Evolutionary conservation across 30 jellyfish, hydroid and myxozoan genomes (phyloP).

Genomic region (Hydractinia symbiolongicarpus): DNA sequence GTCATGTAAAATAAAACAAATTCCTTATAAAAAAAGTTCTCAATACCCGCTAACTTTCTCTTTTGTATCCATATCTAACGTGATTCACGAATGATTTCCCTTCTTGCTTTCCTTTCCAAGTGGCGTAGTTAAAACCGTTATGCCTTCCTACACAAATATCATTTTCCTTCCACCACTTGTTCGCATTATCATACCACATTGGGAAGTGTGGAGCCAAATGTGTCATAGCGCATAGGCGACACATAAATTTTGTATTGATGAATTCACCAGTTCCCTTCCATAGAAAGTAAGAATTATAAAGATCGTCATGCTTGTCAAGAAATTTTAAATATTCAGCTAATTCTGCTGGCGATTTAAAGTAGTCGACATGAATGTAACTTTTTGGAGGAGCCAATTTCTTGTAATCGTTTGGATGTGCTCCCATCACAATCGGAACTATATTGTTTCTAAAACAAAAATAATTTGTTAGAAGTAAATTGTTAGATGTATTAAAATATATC

Average conservation of each 20-base stretch:
- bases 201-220: conserved; percentile 39
- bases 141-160: background rate
- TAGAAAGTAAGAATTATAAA: conserved; percentile 23
- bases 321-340: conserved; percentile 23
- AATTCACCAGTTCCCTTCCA: conserved; percentile 39
- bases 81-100: background rate
- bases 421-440: conserved; percentile 36
- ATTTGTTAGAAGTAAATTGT: background rate
- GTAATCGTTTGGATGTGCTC: conserved; percentile 36
- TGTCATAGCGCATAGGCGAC: conserved; percentile 45
- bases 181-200: conserved; percentile 30
- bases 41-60: background rate
- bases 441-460: conserved; percentile 22
- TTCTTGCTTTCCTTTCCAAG: conserved; percentile 11
- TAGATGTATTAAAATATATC: no score
- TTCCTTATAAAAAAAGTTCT: no score
- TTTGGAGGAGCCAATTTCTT: conserved; percentile 16
- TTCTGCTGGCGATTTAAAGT: conserved; percentile 10
- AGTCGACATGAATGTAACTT: conserved; percentile 29
- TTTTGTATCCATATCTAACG: conserved; percentile 12
- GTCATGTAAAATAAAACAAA: no score
- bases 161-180: conserved; percentile 22
- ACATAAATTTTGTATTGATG: conserved; percentile 29
- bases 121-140: background rate
- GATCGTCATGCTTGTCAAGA: conserved; percentile 23